Evolutionary conservation across 2,797 vertebrate genomes (phyloP).

Genomic region (Anguilla pacifica): DNA sequence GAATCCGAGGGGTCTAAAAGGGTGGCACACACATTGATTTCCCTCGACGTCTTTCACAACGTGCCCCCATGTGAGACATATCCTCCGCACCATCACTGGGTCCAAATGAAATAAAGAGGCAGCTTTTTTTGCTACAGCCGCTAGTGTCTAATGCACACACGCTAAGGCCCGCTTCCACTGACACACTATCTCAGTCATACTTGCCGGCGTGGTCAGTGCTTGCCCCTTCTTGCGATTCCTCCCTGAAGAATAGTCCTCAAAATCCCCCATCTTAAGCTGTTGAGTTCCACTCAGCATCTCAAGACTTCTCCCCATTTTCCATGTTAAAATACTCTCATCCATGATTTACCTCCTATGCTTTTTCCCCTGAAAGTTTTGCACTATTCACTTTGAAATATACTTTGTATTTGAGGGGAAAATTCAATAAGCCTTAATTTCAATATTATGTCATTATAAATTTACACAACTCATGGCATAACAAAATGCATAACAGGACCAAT

Average conservation of each 20-base stretch:
- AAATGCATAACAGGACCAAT: too few species aligned
- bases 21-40: background rate
- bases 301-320: background rate
- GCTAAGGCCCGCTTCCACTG: background rate
- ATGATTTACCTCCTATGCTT: background rate
- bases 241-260: background rate
- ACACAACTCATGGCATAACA: too few species aligned
- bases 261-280: background rate
- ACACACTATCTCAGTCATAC: background rate
- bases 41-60: background rate
- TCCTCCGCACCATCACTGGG: background rate
- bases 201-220: background rate
- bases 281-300: background rate
- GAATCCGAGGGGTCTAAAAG: background rate
- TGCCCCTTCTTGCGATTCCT: background rate
- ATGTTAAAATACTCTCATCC: background rate
- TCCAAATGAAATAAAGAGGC: background rate
- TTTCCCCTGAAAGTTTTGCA: too few species aligned
- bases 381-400: too few species aligned
- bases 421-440: too few species aligned
- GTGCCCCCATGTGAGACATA: background rate
- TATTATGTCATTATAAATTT: too few species aligned
- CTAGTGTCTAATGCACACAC: background rate
- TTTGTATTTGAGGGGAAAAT: too few species aligned
- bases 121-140: background rate